These are phyloP conservation scores for Coryphaenoides rupestris DNA, from an alignment of 2,113 vertebrate genomes.

Conservation along the genomic window DNA sequence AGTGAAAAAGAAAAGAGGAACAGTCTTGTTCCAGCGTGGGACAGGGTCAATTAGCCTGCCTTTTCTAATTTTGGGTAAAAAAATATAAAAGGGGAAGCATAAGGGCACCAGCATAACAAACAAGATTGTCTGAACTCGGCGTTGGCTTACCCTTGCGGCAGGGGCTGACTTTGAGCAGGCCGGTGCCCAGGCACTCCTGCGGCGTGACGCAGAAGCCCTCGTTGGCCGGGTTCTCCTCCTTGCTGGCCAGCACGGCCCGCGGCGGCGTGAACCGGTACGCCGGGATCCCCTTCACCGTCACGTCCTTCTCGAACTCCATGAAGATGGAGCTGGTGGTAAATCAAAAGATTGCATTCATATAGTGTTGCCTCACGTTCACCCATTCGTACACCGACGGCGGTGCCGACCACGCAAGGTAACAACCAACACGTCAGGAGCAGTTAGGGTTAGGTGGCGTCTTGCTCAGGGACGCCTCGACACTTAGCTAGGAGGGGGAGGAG, in stretches of 20 bases:
- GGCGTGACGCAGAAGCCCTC: conserved; percentile 86
- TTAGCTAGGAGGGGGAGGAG: no score
- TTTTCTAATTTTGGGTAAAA: no score
- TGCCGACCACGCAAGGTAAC: no score
- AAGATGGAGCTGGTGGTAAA: conserved; percentile 87
- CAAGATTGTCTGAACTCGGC: not conserved
- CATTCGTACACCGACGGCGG: no score
- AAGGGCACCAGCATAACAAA: not conserved
- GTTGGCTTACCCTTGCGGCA: conserved; percentile 83
- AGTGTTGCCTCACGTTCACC: no score
- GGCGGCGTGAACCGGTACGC: conserved; percentile 86
- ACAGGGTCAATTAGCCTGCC: no score
- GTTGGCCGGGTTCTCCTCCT: conserved; percentile 81
- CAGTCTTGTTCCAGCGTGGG: no score
- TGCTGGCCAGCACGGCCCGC: conserved; percentile 80
- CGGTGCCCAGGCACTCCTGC: conserved; percentile 83
- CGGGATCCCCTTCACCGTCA: conserved; percentile 80
- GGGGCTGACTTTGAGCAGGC: conserved; percentile 85
- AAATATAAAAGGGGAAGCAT: not conserved
- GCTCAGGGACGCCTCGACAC: no score
- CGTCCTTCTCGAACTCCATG: conserved; percentile 83
- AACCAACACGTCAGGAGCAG: no score
- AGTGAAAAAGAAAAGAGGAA: no score
- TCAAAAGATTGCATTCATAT: no score
- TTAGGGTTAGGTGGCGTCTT: no score